These are phyloP conservation scores for Apogon talboti DNA, from an alignment of 2,797 vertebrate species.

Conservation along the genomic window DNA sequence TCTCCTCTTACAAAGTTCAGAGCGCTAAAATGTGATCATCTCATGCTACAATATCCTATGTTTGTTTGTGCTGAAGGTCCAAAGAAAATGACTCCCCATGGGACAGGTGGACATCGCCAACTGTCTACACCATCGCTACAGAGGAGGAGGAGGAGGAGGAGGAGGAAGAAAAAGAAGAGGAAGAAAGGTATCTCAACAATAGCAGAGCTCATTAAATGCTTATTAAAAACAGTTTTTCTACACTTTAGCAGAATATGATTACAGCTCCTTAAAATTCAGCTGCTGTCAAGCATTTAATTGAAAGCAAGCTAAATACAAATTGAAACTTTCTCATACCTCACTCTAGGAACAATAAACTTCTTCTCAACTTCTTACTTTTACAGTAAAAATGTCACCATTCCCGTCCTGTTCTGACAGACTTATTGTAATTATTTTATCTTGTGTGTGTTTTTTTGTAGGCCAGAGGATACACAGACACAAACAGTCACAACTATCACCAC, in stretches of 20 bases:
- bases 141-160: slow-evolving; percentile 37
- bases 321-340: slow-evolving; percentile 31
- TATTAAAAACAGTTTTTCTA: slow-evolving; percentile 42
- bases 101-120: slow-evolving; percentile 79
- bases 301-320: slow-evolving; percentile 52
- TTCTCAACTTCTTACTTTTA: slow-evolving; percentile 25
- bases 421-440: slow-evolving; percentile 25
- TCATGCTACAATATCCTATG: slow-evolving; percentile 9
- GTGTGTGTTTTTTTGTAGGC: slow-evolving; percentile 32
- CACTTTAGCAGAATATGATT: slow-evolving; percentile 43
- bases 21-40: slow-evolving; percentile 11
- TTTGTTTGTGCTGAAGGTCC: slow-evolving; percentile 69
- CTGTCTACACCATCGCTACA: slow-evolving; percentile 47
- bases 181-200: slow-evolving; percentile 56
- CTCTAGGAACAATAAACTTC: slow-evolving; percentile 44
- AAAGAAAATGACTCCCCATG: slow-evolving; percentile 74
- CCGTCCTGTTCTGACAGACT: slow-evolving; percentile 20
- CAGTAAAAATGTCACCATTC: slow-evolving; percentile 13
- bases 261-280: slow-evolving; percentile 43
- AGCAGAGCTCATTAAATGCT: slow-evolving; percentile 44
- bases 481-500: slow-evolving; percentile 59
- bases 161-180: slow-evolving; percentile 40
- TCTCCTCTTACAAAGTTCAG: slow-evolving; percentile 1
- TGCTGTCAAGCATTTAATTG: slow-evolving; percentile 60
- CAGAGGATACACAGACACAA: slow-evolving; percentile 33